Conservation (phyloP, 2,888 invertebrate species). For the Ashinkailepas kermadecensis region DNA sequence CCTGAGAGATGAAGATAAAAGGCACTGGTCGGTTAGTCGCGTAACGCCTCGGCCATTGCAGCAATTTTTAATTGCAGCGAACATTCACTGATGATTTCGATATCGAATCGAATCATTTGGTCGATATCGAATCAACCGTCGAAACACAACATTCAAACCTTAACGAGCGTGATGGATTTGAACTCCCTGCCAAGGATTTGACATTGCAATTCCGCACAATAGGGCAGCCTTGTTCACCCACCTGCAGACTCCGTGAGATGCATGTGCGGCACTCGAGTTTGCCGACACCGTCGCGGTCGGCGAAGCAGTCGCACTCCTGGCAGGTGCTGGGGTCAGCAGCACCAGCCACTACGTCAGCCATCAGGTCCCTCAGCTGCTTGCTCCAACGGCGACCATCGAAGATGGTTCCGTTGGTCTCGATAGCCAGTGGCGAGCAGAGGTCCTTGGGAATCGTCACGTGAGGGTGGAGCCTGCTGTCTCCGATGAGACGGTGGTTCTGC, state of each 20-base stretch:
- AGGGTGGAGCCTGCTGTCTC: slow-evolving; percentile 39
- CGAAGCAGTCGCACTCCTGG: slow-evolving; percentile 44
- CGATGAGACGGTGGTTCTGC: slow-evolving; percentile 23
- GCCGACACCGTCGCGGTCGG: slow-evolving; percentile 43
- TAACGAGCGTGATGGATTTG: too few species aligned
- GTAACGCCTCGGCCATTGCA: too few species aligned
- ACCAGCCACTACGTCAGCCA: slow-evolving; percentile 40
- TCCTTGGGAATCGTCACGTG: slow-evolving; percentile 42
- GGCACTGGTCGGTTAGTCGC: too few species aligned
- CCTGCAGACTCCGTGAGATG: slow-evolving; percentile 34
- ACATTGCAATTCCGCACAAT: too few species aligned
- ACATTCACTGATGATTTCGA: too few species aligned
- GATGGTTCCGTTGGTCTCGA: slow-evolving; percentile 43
- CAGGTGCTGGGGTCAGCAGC: slow-evolving; percentile 41
- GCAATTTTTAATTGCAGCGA: too few species aligned
- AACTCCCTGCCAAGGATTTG: too few species aligned
- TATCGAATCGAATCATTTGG: too few species aligned
- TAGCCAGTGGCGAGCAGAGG: slow-evolving; percentile 41
- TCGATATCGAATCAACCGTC: too few species aligned
- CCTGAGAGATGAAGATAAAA: too few species aligned
- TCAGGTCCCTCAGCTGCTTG: slow-evolving; percentile 41
- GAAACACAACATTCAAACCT: too few species aligned
- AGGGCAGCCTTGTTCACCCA: neutral
- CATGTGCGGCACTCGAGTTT: slow-evolving; percentile 41
- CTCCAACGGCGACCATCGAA: slow-evolving; percentile 38